Evolutionary conservation across 2,797 vertebrate genomes (phyloP).

Genomic region (Sebastolobus altivelis): DNA sequence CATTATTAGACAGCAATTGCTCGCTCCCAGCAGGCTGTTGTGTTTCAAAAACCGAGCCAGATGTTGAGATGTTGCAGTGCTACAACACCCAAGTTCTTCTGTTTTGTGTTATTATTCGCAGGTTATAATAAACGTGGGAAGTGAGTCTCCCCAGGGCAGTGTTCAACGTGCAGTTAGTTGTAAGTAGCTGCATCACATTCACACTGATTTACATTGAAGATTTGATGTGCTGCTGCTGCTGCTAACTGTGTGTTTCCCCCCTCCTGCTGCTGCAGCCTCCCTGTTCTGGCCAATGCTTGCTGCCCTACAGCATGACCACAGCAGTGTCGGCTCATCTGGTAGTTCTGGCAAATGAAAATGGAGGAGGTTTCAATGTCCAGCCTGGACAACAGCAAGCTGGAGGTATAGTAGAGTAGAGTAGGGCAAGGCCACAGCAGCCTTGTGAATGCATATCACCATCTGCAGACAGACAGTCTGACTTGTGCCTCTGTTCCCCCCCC

Average conservation of each 20-base stretch:
- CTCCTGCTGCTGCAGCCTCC: slow-evolving; percentile 65
- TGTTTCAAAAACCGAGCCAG: background rate
- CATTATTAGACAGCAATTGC: background rate
- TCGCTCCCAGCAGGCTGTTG: background rate
- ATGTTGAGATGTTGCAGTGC: background rate
- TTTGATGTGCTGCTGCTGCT: slow-evolving; percentile 17
- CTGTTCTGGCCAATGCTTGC: slow-evolving; percentile 74
- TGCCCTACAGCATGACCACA: slow-evolving; percentile 88
- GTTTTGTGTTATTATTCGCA: slow-evolving; percentile 41
- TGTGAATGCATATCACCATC: background rate
- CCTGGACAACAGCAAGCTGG: slow-evolving; percentile 98
- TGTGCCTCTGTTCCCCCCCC: background rate
- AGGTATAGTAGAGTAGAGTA: slow-evolving; percentile 80
- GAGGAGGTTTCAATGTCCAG: slow-evolving; percentile 98
- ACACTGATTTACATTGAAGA: background rate
- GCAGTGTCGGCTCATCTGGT: slow-evolving; percentile 82
- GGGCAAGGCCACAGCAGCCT: background rate
- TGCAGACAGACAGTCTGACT: slow-evolving; percentile 19
- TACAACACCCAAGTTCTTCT: background rate
- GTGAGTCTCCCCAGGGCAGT: slow-evolving; percentile 28
- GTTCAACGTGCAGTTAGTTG: slow-evolving; percentile 65
- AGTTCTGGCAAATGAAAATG: slow-evolving; percentile 99
- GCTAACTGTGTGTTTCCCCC: slow-evolving; percentile 36
- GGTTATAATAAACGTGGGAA: slow-evolving; percentile 71
- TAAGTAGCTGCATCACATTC: slow-evolving; percentile 62